A percentile compares a stretch with the other conserved stretches of the same genome.
Conservation (phyloP, 2,113 vertebrate species). For the Lates calcarifer region DNA sequence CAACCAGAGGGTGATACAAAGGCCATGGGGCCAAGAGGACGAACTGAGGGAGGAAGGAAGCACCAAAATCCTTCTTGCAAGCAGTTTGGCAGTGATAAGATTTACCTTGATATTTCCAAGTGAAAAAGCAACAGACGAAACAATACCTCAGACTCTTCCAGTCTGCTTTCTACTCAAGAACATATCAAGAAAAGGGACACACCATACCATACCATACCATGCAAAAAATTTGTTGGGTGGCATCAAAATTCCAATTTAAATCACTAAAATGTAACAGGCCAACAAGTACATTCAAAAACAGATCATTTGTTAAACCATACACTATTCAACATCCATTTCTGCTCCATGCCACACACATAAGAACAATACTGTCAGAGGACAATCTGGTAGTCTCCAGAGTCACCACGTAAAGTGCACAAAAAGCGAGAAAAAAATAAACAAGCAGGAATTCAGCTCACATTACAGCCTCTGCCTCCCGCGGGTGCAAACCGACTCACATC, state of each 20-base stretch:
- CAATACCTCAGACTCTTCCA: not conserved
- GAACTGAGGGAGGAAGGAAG: not conserved
- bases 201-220: slow-evolving; percentile 17
- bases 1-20: not conserved
- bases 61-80: not conserved
- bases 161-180: not conserved
- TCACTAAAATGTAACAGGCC: not conserved
- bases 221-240: slow-evolving; percentile 9
- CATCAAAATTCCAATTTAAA: not conserved
- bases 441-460: slow-evolving; percentile 25
- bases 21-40: not conserved
- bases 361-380: not conserved
- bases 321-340: no score
- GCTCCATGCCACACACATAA: not conserved
- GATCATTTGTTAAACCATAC: not conserved
- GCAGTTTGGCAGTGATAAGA: not conserved
- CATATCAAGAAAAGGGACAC: not conserved
- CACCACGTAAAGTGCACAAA: slow-evolving; percentile 13
- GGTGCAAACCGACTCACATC: slow-evolving; percentile 65
- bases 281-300: not conserved
- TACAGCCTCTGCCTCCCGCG: not conserved
- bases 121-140: not conserved
- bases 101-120: not conserved
- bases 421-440: slow-evolving; percentile 1
- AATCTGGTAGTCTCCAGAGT: not conserved